Base-by-base conservation (phyloP, 2,113 vertebrate genomes). In the Siniperca chuatsi region DNA sequence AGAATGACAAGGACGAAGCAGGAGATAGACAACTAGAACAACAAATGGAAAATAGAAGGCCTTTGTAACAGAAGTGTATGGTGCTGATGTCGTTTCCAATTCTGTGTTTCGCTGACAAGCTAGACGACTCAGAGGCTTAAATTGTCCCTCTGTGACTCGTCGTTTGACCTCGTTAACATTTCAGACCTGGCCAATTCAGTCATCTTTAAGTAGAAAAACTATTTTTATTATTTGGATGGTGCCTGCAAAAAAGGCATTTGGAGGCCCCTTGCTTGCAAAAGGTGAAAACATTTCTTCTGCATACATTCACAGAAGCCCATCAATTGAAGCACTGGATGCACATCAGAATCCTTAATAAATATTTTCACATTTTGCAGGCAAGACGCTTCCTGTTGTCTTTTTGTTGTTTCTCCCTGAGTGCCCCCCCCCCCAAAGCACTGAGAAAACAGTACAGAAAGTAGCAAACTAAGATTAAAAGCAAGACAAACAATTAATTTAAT, bases 11-110 rank as follows among this genome's bases (percentile, higher is more conserved):
- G 68, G 44, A 79, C 1, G 3, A 74, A 80, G 55, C 71, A 57
- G 64, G 54, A 87, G 85, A 87, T 55, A 54, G 75, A 77, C 48
- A 35, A 50, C 25, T n/a, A 55, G 33, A 85, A 71, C 40, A 81
- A 79, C 54, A 46, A 82, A 61, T n/a, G 15, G 25, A 48, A 87
- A 80, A 78, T 23, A 71, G 16, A 82, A 52, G 37, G 65, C 48
- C 66, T 52, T 40, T 48, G 23, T 78, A 25, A 60, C 37, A 40
- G 42, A 55, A 33, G 42, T 81, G 12, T 68, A 72, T 65, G 33
- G 35, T 44, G 33, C 50, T 13, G 29, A 70, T 79, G 67, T 42
- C 2, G 13, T 65, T 84, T 79, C 61, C 61, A 65, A 1, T 75
- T 75, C 12, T 72, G 8, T 61, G 52, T 72, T 84, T 52, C 1